phyloP scores from a whole-genome alignment of 2,888 invertebrate genomes.

The Carterocephalus palaemon region DNA sequence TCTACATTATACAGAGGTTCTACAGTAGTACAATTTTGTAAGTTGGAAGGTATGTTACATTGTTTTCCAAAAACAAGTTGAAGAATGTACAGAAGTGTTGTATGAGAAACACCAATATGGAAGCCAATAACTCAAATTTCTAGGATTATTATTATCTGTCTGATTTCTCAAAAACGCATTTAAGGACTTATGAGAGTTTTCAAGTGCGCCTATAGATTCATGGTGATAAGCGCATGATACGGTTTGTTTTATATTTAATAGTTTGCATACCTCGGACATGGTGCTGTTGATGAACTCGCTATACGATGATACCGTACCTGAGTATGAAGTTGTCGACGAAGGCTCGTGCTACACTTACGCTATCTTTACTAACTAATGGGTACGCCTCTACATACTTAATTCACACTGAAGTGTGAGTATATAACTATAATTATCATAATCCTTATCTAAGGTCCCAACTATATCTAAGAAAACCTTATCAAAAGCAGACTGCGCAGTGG shows the following conservation, averaged over 20 bases:
- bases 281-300: not conserved
- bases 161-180: not conserved
- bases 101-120: too few species aligned
- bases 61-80: too few species aligned
- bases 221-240: not conserved
- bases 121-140: too few species aligned
- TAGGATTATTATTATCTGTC: not conserved
- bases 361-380: too few species aligned
- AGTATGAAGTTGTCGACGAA: conserved; percentile 13
- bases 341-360: too few species aligned
- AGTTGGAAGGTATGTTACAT: too few species aligned
- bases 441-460: conserved; percentile 21
- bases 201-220: not conserved
- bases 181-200: not conserved
- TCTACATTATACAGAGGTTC: too few species aligned
- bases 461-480: conserved; percentile 24
- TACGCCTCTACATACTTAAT: conserved; percentile 14
- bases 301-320: conserved; percentile 5
- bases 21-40: too few species aligned
- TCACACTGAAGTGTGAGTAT: conserved; percentile 21
- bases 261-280: not conserved
- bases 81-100: too few species aligned
- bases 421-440: conserved; percentile 20
- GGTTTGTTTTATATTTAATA: not conserved
- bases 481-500: conserved; percentile 15